phyloP scores from a whole-genome alignment of 2,113 vertebrate genomes.

The Paramormyrops kingsleyae region DNA sequence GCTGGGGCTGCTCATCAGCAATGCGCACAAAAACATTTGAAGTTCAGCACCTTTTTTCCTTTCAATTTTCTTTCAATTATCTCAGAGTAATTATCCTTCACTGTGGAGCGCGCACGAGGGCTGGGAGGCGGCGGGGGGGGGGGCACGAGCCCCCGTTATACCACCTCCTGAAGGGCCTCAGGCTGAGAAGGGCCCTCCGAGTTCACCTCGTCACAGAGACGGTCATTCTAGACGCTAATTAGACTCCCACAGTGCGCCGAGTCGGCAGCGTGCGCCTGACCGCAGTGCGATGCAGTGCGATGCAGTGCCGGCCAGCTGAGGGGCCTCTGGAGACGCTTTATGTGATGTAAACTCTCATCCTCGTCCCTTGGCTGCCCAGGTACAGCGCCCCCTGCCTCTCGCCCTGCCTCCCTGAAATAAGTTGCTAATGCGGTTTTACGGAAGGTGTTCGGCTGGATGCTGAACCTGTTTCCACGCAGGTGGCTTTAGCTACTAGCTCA shows the following conservation, averaged over 20 bases:
- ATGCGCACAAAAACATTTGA: conserved; percentile 30
- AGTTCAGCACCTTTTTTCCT: conserved; percentile 38
- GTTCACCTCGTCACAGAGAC: conserved; percentile 49
- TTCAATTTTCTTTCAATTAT: conserved; percentile 25
- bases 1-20: neutral
- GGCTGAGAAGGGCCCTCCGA: conserved; percentile 37
- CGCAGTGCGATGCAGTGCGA: neutral
- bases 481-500: neutral
- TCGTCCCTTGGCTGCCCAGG: neutral
- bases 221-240: conserved; percentile 47
- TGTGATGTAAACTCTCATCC: neutral
- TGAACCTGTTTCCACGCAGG: neutral
- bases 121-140: conserved; percentile 1
- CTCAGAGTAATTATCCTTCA: conserved; percentile 29
- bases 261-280: neutral
- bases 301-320: neutral
- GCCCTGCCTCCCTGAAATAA: neutral
- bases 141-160: conserved; percentile 44
- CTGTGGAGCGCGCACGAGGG: neutral
- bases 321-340: neutral
- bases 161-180: conserved; percentile 48
- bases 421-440: neutral
- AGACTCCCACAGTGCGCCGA: conserved; percentile 42
- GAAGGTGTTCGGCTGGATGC: neutral
- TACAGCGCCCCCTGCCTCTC: neutral